Base-by-base conservation (phyloP, 35 echinoderm and acorn worm species). In the Ophioderma brevispina region DNA sequence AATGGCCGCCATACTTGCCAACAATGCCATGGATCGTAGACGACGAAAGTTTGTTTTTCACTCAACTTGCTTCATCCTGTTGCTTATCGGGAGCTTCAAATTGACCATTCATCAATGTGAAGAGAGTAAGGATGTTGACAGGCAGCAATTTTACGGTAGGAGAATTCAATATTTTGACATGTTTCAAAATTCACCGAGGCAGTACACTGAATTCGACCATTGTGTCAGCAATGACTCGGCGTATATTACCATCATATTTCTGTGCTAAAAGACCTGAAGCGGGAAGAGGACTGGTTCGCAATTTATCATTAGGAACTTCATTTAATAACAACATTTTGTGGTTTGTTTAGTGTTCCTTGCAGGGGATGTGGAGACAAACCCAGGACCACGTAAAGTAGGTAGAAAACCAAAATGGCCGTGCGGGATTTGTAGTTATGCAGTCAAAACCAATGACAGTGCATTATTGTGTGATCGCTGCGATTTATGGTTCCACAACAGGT, bases 51-150 rank as follows among this genome's bases (percentile, higher is more conserved):
- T 31, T 25, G 33, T 79, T 35, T 79, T 79, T 31, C 18, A 33
- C 33, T 79, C 77, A 34, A 79, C 77, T 34, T 79, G 30, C 77
- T 79, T 79, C 77, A 2, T 79, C 19, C 35, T 79, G 30, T 19
- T 79, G 33, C 33, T 79, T 18, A 25, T 79, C 15, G 77, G 32
- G 77, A 79, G 77, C 77, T 79, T 79, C 77, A 79, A 79, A 34
- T 33, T 79, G 32, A 19, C 35, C 33, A 79, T 79, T 46, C 17
- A 46, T 46, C 41, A 8, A 46, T 8, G 41, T 46, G 17, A 17
- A 8, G 17, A 46, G 41, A 17, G 17, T 46, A 4, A 46, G 17
- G 41, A 17, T 4, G 17, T 8, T 46, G 41, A 46, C 41, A 46
- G 41, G 17, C 41, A 46, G 41, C 41, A 46, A 17, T 8, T 46